Conservation (phyloP, 2,113 vertebrate genomes). For the Manacus vitellinus region DNA sequence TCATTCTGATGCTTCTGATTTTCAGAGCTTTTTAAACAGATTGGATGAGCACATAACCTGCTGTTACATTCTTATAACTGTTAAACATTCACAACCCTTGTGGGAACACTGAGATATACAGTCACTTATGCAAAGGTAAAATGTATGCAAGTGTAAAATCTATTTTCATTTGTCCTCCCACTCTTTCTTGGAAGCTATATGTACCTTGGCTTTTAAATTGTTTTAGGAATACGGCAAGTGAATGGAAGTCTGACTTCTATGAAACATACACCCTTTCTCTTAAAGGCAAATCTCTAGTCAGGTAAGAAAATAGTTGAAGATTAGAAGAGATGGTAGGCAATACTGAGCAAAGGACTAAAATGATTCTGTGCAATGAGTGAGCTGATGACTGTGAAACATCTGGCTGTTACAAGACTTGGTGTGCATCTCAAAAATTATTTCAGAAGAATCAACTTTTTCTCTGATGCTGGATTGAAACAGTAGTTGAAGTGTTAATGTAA, state of each 20-base stretch:
- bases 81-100: conserved; percentile 34
- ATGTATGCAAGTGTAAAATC: conserved; percentile 1
- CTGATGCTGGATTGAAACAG: background rate
- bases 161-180: conserved; percentile 32
- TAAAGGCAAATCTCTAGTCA: background rate
- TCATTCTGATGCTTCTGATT: conserved; percentile 43
- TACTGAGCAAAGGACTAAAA: background rate
- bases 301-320: background rate
- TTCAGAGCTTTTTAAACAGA: conserved; percentile 45
- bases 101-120: conserved; percentile 3
- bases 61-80: conserved; percentile 32
- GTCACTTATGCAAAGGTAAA: conserved; percentile 17
- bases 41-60: conserved; percentile 46
- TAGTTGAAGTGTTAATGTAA: background rate
- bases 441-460: background rate
- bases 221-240: background rate
- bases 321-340: background rate
- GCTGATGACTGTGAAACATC: background rate
- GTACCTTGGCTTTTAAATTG: background rate
- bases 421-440: background rate
- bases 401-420: background rate
- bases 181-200: background rate
- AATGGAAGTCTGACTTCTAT: background rate
- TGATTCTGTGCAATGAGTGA: background rate
- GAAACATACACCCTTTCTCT: background rate